A percentile compares a stretch with the other conserved stretches of the same genome.
phyloP scores from a whole-genome alignment of 2,888 invertebrate genomes.

The Drosophila macrospina region DNA sequence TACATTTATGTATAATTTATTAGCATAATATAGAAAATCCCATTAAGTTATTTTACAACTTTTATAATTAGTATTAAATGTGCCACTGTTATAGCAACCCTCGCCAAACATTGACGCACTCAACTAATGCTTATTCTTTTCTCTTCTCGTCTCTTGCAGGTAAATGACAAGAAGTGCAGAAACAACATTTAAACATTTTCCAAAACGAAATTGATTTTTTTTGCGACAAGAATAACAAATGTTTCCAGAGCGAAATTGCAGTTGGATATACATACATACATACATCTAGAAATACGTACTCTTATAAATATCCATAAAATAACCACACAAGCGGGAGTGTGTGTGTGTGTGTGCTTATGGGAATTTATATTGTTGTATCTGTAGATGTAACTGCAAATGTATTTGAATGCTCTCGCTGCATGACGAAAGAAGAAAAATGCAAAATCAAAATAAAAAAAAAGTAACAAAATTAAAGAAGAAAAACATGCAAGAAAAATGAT shows the following conservation, averaged over 20 bases:
- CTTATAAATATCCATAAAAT: conserved; percentile 19
- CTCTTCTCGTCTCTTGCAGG: conserved; percentile 47
- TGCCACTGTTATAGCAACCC: conserved; percentile 26
- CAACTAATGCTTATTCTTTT: conserved; percentile 41
- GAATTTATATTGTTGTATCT: conserved; percentile 47
- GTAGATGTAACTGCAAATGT: conserved; percentile 32
- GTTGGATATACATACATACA: background rate
- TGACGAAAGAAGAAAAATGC: conserved; percentile 9
- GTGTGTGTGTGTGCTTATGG: conserved; percentile 18
- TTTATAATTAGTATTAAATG: background rate
- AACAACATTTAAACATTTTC: conserved; percentile 31
- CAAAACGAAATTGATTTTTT: conserved; percentile 45
- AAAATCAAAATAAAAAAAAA: background rate
- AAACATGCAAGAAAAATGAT: conserved; percentile 53
- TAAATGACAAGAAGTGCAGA: conserved; percentile 51
- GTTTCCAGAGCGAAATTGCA: conserved; percentile 41
- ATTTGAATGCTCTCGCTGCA: conserved; percentile 42
- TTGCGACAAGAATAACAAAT: conserved; percentile 44
- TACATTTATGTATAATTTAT: background rate
- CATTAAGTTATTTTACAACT: background rate
- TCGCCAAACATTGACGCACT: conserved; percentile 38
- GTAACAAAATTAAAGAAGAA: background rate
- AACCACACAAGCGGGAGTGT: conserved; percentile 20
- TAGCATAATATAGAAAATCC: background rate
- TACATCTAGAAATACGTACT: conserved; percentile 23